Evolutionary conservation across 2,888 invertebrate genomes (phyloP).

Genomic region (Diloba caeruleocephala): DNA sequence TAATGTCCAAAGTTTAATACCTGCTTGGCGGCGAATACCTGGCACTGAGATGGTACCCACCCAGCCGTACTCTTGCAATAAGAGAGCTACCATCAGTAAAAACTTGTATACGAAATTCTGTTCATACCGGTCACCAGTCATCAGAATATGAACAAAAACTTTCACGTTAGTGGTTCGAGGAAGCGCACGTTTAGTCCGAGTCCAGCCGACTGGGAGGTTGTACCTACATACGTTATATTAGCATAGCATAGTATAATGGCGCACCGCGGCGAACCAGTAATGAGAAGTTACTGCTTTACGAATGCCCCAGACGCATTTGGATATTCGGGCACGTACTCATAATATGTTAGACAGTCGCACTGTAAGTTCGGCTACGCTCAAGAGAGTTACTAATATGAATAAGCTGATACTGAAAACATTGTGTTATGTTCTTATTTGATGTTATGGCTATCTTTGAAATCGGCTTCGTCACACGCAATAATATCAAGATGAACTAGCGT

Average conservation of each 20-base stretch:
- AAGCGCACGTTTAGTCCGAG: conserved; percentile 32
- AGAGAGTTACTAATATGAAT: conserved; percentile 36
- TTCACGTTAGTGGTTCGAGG: conserved; percentile 10
- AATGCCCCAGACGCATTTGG: conserved; percentile 57
- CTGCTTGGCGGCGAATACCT: too few relatives aligned
- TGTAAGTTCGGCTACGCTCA: conserved; percentile 36
- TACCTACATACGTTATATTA: conserved; percentile 78
- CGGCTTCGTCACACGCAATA: too few relatives aligned
- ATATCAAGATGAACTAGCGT: too few relatives aligned
- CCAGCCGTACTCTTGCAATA: too few relatives aligned
- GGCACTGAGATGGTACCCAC: too few relatives aligned
- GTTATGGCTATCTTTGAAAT: too few relatives aligned
- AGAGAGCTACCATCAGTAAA: too few relatives aligned
- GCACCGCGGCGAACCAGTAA: conserved; percentile 66
- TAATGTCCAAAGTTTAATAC: too few relatives aligned
- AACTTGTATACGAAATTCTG: too few relatives aligned
- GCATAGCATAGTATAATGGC: conserved; percentile 79
- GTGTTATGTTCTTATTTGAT: conserved; percentile 33
- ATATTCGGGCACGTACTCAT: conserved; percentile 58
- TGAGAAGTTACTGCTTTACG: conserved; percentile 75
- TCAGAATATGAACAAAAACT: conserved; percentile 12
- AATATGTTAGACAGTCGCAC: conserved; percentile 46
- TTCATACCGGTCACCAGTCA: background rate
- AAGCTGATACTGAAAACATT: conserved; percentile 15
- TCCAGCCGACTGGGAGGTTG: conserved; percentile 55